Base-by-base conservation (phyloP, 2,113 vertebrate genomes). In the Poeciliopsis prolifica region DNA sequence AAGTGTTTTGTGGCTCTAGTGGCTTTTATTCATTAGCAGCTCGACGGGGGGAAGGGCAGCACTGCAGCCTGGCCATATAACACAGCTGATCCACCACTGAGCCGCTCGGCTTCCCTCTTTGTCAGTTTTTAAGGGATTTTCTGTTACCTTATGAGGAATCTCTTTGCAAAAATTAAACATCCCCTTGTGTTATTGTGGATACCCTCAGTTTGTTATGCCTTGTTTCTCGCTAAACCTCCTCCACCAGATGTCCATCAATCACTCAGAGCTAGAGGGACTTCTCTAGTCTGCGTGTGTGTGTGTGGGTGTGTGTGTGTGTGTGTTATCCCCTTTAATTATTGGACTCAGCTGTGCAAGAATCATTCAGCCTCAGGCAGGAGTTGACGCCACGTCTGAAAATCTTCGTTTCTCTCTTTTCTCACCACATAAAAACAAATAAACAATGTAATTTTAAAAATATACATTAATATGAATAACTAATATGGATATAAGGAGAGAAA, bases 211-310 rank as follows among this genome's bases (percentile, higher is more conserved):
- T 28, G 6, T 30, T 29, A 8, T 51, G 42, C 65, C 33, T 7
- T 28, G 65, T 30, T 68, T 40, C 28, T 48, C 30, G 19, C 48
- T 30, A 6, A 61, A 70, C 30, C 24, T 60, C 22, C n/a, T 58
- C 30, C 51, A 70, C 69, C 54, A 60, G 51, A 61, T 70, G 69
- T 15, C 69, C 54, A 70, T 70, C 69, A 61, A 61, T 70, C 54
- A 70, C 12, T 61, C 31, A 28, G 69, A 61, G 13, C 54, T 24
- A 70, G 60, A 65, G 40, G 19, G 48, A 37, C 63, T 48, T 40
- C 66, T 71, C 31, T n/a, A 17, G 11, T 4, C 8, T 51, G 40
- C 12, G 29, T 60, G 31, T 35, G 19, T 68, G 44, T 62, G 29
- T 29, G 29, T 29, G 29, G 2, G 29, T 29, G 15, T 22, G 48